Conservation (phyloP, 2,797 vertebrate species). For the Varecia variegata region DNA sequence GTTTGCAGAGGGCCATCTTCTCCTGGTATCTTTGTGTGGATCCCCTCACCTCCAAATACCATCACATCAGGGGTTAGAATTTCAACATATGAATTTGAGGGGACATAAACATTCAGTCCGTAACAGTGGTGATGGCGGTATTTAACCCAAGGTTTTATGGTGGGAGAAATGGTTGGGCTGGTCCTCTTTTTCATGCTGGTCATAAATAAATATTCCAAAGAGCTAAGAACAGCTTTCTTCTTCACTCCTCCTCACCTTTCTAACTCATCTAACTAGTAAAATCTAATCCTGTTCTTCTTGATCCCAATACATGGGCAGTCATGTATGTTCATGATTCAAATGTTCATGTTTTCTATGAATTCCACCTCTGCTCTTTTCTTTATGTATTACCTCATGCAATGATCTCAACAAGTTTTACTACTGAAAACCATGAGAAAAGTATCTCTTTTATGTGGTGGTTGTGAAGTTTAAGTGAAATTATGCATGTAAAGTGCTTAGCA, state of each 20-base stretch:
- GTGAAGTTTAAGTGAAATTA: slow-evolving; percentile 60
- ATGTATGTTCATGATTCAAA: background rate
- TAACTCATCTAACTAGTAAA: background rate
- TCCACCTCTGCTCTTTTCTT: background rate
- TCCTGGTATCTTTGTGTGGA: background rate
- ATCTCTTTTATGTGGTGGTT: background rate
- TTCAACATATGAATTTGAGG: background rate
- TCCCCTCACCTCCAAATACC: background rate
- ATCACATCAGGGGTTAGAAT: background rate
- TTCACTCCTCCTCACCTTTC: background rate
- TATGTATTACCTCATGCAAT: background rate
- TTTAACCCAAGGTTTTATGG: background rate
- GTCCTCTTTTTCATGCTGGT: background rate
- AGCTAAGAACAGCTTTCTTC: background rate
- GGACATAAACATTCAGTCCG: background rate
- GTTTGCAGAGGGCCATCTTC: background rate
- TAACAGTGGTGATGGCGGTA: background rate
- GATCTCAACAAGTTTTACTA: background rate
- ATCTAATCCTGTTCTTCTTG: background rate
- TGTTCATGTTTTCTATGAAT: background rate
- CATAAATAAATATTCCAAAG: background rate
- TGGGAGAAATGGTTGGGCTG: background rate
- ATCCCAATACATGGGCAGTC: background rate
- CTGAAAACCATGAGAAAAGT: slow-evolving; percentile 29
- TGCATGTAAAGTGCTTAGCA: slow-evolving; percentile 54